Conservation (phyloP, 2,797 vertebrate species). For the Chiloscyllium punctatum region DNA sequence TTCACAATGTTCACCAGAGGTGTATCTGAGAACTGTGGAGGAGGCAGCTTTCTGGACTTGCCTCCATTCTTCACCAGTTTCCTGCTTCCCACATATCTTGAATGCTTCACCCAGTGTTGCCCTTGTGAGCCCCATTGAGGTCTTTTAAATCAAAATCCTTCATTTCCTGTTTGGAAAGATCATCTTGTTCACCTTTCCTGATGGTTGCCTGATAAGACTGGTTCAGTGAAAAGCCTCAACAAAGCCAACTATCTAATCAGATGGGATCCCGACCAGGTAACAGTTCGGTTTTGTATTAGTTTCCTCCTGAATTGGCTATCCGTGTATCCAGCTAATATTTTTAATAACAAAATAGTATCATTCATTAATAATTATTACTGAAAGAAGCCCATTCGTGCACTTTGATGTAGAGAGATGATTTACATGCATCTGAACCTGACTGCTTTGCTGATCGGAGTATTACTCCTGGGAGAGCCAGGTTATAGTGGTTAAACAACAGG, state of each 20-base stretch:
- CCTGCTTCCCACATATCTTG: too few species aligned
- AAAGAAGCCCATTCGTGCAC: not conserved
- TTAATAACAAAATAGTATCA: slow-evolving; percentile 44
- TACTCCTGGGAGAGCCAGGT: not conserved
- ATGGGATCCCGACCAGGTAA: too few species aligned
- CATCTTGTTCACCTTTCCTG: too few species aligned
- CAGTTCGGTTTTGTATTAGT: slow-evolving; percentile 44
- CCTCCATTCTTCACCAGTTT: too few species aligned
- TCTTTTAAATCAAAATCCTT: too few species aligned
- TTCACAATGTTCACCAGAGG: too few species aligned
- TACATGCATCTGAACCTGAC: not conserved
- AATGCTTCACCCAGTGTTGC: too few species aligned
- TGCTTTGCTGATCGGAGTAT: not conserved
- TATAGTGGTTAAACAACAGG: not conserved
- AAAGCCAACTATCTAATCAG: not conserved
- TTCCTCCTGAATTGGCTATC: slow-evolving; percentile 50
- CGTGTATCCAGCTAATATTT: slow-evolving; percentile 53
- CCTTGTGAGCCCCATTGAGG: too few species aligned
- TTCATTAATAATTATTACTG: not conserved
- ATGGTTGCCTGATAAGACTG: too few species aligned
- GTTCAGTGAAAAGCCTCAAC: not conserved
- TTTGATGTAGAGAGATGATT: not conserved
- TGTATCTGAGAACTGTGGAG: too few species aligned
- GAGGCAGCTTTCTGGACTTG: too few species aligned
- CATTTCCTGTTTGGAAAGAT: too few species aligned